Evolutionary conservation across 2,797 vertebrate species (phyloP).

Genomic region (Avahi laniger): DNA sequence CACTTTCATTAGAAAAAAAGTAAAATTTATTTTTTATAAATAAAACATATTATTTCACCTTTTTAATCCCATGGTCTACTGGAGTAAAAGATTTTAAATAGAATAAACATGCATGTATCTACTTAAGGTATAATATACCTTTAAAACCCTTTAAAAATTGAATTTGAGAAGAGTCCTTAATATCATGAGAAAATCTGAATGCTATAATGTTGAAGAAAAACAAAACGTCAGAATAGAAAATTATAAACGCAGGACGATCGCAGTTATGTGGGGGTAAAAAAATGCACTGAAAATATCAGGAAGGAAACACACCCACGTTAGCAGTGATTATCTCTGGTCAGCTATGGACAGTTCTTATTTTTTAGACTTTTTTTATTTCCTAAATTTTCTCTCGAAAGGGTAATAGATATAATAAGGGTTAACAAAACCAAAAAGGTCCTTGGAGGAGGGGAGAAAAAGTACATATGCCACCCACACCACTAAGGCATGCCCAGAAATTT

Average conservation of each 20-base stretch:
- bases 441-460: not conserved
- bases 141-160: not conserved
- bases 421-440: not conserved
- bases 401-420: not conserved
- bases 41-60: not conserved
- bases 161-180: not conserved
- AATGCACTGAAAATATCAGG: constrained; percentile 11
- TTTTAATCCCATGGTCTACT: not conserved
- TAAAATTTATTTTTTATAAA: not conserved
- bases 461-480: not conserved
- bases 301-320: constrained; percentile 22
- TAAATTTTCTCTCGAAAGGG: not conserved
- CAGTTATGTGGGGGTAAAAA: not conserved
- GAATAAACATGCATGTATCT: not conserved
- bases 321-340: not conserved
- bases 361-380: not conserved
- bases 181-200: constrained; percentile 20
- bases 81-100: constrained; percentile 12
- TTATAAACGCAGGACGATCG: not conserved
- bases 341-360: not conserved
- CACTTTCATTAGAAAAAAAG: not conserved
- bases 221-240: not conserved
- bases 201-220: not conserved
- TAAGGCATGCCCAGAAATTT: not conserved
- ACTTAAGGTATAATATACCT: not conserved